Conservation (phyloP, 1,140 invertebrate species). For the Drosophila dunni region DNA sequence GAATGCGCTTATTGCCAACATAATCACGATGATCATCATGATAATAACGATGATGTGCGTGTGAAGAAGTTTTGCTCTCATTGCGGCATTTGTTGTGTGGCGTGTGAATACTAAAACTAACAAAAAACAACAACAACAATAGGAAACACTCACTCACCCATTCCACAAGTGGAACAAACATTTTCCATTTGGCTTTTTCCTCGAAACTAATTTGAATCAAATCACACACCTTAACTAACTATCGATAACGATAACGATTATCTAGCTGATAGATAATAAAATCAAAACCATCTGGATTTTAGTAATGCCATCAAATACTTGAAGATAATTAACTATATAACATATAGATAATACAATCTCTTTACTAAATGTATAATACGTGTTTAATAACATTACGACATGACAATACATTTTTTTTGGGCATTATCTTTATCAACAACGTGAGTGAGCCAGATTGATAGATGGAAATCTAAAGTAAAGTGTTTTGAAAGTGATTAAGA, state of each 20-base stretch:
- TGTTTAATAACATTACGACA: conserved; percentile 9
- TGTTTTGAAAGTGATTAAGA: not conserved
- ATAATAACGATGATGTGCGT: conserved; percentile 13
- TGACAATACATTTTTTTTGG: not conserved
- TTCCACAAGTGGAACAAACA: conserved; percentile 21
- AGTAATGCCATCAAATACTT: conserved; percentile 4
- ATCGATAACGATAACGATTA: conserved; percentile 14
- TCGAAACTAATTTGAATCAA: conserved; percentile 19
- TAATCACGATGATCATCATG: too few relatives aligned
- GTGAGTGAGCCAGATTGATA: not conserved
- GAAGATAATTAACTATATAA: not conserved
- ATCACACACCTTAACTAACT: conserved; percentile 9
- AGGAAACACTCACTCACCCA: not conserved
- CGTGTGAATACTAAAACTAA: conserved; percentile 31
- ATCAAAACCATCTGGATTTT: not conserved
- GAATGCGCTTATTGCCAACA: conserved; percentile 2
- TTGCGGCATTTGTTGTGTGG: conserved; percentile 20
- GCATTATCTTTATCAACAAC: conserved; percentile 1
- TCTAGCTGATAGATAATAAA: conserved; percentile 1
- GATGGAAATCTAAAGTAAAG: not conserved
- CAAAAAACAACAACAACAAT: conserved; percentile 13
- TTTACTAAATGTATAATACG: not conserved
- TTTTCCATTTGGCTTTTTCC: conserved; percentile 41
- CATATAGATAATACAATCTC: not conserved
- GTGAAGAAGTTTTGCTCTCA: conserved; percentile 41